A percentile compares a stretch with the other conserved stretches of the same genome.
These are phyloP conservation scores for Lacanobia wlatinum DNA, from an alignment of 2,888 invertebrate genomes.

Conservation along the genomic window DNA sequence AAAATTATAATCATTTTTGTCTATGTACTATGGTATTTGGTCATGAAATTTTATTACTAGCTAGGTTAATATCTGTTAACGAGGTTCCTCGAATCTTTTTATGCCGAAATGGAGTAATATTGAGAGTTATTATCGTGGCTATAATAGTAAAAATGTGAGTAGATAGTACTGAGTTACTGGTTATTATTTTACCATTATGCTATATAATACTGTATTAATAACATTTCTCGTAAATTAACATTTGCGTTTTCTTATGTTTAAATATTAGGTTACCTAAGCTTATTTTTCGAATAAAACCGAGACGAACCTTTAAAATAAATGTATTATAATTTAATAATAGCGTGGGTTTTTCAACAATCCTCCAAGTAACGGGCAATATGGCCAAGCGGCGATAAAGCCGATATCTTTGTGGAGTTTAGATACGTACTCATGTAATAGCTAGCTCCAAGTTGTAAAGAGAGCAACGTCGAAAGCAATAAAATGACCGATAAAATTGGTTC, in stretches of 20 bases:
- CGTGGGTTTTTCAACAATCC: slow-evolving; percentile 45
- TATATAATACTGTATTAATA: not conserved
- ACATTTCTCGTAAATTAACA: not conserved
- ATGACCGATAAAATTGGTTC: slow-evolving; percentile 70
- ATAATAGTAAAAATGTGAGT: slow-evolving; percentile 41
- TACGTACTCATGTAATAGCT: slow-evolving; percentile 67
- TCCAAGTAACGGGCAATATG: slow-evolving; percentile 55
- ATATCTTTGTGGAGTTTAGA: slow-evolving; percentile 67
- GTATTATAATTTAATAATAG: slow-evolving; percentile 38
- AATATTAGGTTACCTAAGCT: not conserved
- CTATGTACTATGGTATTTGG: slow-evolving; percentile 54
- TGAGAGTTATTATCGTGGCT: slow-evolving; percentile 44
- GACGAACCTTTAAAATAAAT: not conserved
- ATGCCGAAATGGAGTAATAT: slow-evolving; percentile 49
- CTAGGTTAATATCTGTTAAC: slow-evolving; percentile 59
- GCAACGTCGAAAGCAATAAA: slow-evolving; percentile 69
- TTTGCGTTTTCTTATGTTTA: not conserved
- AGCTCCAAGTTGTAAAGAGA: slow-evolving; percentile 66
- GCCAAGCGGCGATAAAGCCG: slow-evolving; percentile 62
- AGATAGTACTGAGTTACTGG: slow-evolving; percentile 18
- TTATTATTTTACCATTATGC: slow-evolving; percentile 29
- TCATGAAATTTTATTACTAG: slow-evolving; percentile 60
- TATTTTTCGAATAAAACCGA: not conserved
- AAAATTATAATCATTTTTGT: slow-evolving; percentile 62
- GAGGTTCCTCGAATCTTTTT: slow-evolving; percentile 57